phyloP scores from a whole-genome alignment of 2,113 vertebrate species.

The Sinocyclocheilus anshuiensis region DNA sequence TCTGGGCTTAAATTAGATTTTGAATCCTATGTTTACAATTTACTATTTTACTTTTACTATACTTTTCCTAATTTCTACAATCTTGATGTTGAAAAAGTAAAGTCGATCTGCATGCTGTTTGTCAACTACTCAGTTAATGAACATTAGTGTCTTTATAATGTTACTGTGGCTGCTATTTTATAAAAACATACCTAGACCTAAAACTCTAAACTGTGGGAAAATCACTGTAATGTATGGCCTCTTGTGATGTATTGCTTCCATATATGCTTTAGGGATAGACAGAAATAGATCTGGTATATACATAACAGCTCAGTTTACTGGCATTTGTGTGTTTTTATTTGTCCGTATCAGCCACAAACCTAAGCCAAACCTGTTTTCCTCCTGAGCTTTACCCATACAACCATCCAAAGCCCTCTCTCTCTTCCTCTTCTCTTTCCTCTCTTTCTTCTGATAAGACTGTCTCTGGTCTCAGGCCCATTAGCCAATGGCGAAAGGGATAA shows the following conservation, averaged over 20 bases:
- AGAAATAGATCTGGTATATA: constrained; percentile 1
- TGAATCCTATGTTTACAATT: no score
- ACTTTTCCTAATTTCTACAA: no score
- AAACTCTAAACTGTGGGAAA: not conserved
- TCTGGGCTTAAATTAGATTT: no score
- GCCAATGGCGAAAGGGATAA: constrained; percentile 59
- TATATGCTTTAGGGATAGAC: not conserved
- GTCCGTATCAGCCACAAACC: not conserved
- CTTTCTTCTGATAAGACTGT: constrained; percentile 60
- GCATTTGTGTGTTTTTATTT: constrained; percentile 9
- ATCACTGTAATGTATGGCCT: not conserved
- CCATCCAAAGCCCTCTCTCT: constrained; percentile 32
- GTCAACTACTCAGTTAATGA: no score
- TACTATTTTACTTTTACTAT: no score
- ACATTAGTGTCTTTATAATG: not conserved
- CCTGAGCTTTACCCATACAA: not conserved
- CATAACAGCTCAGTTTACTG: not conserved
- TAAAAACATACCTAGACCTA: not conserved
- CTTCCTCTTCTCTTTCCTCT: constrained; percentile 23
- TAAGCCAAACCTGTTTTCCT: not conserved
- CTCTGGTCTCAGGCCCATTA: constrained; percentile 56
- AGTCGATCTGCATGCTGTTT: no score
- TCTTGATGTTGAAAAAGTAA: no score
- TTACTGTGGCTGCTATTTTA: not conserved
- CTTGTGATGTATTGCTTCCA: not conserved